A percentile compares a stretch with the other conserved stretches of the same genome.
phyloP scores from a whole-genome alignment of 2,113 vertebrate species.

The Pseudopodoces humilis region DNA sequence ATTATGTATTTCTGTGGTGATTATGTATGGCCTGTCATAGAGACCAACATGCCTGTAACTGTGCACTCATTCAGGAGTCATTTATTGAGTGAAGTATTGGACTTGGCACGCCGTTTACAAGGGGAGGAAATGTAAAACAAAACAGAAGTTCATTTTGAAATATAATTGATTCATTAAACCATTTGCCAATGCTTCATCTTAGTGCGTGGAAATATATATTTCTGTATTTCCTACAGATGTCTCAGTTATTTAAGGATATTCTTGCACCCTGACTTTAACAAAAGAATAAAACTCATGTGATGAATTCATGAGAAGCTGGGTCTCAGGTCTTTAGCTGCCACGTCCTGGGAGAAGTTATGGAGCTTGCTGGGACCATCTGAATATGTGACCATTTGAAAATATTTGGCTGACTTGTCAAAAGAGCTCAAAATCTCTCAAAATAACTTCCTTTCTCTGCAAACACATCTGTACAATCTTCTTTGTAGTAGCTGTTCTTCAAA shows the following conservation, averaged over 20 bases:
- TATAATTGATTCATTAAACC: conserved; percentile 56
- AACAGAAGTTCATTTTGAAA: conserved; percentile 15
- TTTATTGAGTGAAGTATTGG: conserved; percentile 74
- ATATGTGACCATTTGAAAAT: neutral
- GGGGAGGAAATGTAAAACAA: conserved; percentile 54
- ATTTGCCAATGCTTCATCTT: neutral
- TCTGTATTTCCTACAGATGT: neutral
- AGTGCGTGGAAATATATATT: neutral
- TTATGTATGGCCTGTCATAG: conserved; percentile 81
- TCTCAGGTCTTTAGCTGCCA: neutral
- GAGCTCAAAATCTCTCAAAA: neutral
- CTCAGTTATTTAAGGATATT: neutral
- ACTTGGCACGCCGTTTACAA: conserved; percentile 51
- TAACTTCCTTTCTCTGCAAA: neutral
- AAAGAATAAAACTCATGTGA: neutral
- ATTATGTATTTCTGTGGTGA: conserved; percentile 87
- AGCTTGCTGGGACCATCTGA: neutral
- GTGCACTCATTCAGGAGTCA: conserved; percentile 72
- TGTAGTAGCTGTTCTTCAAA: neutral
- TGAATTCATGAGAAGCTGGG: neutral
- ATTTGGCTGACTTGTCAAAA: neutral
- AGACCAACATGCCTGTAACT: conserved; percentile 79
- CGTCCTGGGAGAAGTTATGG: neutral
- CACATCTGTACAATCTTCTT: neutral
- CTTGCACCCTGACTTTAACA: neutral